These are phyloP conservation scores for Ovis aries DNA, from an alignment of 2,113 vertebrate species.

Conservation along the genomic window DNA sequence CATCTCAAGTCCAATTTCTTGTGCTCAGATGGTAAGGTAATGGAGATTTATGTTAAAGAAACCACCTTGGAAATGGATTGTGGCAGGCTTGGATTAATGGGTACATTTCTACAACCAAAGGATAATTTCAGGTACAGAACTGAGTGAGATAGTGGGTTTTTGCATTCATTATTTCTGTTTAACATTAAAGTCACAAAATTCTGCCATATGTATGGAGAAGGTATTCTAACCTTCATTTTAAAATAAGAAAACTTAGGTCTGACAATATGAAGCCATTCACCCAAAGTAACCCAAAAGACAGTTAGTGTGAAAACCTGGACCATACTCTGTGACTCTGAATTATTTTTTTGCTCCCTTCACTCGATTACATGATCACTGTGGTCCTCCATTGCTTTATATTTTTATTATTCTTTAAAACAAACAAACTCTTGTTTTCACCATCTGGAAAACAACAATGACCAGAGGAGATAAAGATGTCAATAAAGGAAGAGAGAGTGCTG, in stretches of 20 bases:
- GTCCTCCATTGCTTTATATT: not conserved
- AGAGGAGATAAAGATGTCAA: not conserved
- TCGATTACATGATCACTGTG: not conserved
- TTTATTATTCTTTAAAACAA: not conserved
- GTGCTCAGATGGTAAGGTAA: not conserved
- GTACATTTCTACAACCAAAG: not conserved
- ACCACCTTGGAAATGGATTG: not conserved
- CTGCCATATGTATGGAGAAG: not conserved
- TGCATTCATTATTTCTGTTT: not conserved
- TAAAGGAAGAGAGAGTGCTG: not conserved
- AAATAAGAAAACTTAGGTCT: not conserved
- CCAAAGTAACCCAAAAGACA: not conserved
- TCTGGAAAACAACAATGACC: not conserved
- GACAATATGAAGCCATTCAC: not conserved
- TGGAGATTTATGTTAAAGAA: not conserved
- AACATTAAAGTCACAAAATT: not conserved
- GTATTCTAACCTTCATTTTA: not conserved
- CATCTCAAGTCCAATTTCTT: not conserved
- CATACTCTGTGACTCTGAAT: not conserved
- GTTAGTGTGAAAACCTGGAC: not conserved
- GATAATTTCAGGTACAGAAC: not conserved
- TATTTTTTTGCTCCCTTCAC: not conserved
- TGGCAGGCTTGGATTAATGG: not conserved
- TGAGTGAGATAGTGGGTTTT: not conserved
- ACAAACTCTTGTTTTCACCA: not conserved